phyloP scores from a whole-genome alignment of 2,888 invertebrate species.

The Hoplodrina ambigua region DNA sequence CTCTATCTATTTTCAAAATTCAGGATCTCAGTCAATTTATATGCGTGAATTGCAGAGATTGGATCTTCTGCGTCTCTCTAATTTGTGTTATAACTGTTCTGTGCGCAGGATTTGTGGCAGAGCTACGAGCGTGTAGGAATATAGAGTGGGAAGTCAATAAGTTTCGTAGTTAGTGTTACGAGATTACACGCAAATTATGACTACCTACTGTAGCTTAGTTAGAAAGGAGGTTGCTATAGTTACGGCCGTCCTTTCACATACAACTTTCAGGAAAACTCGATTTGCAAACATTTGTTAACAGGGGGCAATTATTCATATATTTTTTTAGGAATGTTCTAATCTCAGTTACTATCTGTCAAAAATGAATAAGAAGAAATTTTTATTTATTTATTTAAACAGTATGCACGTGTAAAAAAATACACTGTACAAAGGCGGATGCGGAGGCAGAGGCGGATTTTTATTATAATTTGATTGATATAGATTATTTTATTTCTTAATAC shows the following conservation, averaged over 20 bases:
- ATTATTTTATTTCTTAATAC: too few relatives aligned
- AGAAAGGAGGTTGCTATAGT: slow-evolving; percentile 40
- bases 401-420: too few relatives aligned
- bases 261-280: background rate
- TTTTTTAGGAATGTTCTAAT: too few relatives aligned
- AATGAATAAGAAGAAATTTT: too few relatives aligned
- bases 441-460: too few relatives aligned
- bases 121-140: slow-evolving; percentile 68
- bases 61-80: slow-evolving; percentile 39
- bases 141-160: slow-evolving; percentile 59
- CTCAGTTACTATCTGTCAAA: too few relatives aligned
- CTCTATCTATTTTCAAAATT: background rate
- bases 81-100: slow-evolving; percentile 47
- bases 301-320: too few relatives aligned
- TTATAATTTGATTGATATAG: too few relatives aligned
- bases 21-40: background rate
- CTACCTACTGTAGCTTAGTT: slow-evolving; percentile 44
- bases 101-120: slow-evolving; percentile 68
- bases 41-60: slow-evolving; percentile 14
- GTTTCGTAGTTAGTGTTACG: slow-evolving; percentile 51
- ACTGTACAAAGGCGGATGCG: too few relatives aligned
- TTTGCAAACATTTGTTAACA: background rate
- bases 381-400: too few relatives aligned
- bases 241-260: slow-evolving; percentile 7
- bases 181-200: slow-evolving; percentile 59